Percentiles rank a stretch among this genome's conserved stretches.
These are phyloP conservation scores for Peromyscus leucopus DNA, from an alignment of 2,113 vertebrate species.

Conservation along the genomic window DNA sequence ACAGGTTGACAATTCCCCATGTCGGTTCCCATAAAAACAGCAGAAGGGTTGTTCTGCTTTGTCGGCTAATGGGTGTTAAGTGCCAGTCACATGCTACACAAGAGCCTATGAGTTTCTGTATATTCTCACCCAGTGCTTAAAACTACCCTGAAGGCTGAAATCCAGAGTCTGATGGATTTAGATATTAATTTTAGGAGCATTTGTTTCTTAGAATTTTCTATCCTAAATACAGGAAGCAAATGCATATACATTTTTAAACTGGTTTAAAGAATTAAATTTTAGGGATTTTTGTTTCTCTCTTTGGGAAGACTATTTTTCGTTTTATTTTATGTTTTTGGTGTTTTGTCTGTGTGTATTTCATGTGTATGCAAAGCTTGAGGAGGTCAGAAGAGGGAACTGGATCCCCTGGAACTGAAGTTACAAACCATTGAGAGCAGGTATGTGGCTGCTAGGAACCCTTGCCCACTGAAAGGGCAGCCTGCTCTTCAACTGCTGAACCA, in stretches of 20 bases:
- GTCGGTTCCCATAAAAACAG: fast-evolving
- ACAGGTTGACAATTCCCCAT: not conserved
- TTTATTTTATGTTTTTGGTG: not conserved
- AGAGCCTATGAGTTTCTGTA: not conserved
- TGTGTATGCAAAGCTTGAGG: not conserved
- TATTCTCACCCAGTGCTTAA: not conserved
- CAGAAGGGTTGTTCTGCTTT: fast-evolving
- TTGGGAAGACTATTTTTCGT: not conserved
- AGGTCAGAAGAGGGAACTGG: not conserved
- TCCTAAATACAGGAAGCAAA: not conserved
- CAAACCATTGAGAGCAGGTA: not conserved
- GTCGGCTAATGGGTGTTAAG: not conserved
- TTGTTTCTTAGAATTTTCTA: not conserved
- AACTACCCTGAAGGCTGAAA: not conserved
- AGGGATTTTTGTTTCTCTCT: not conserved
- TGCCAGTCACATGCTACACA: not conserved
- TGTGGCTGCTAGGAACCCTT: not conserved
- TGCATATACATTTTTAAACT: not conserved
- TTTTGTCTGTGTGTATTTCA: not conserved
- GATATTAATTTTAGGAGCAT: not conserved
- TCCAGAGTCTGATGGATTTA: not conserved
- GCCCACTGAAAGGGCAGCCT: not conserved
- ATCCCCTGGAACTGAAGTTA: not conserved
- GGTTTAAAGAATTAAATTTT: not conserved
- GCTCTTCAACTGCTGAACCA: not conserved